These are phyloP conservation scores for Zonitis immaculata DNA, from an alignment of 2,888 invertebrate genomes.

Conservation along the genomic window DNA sequence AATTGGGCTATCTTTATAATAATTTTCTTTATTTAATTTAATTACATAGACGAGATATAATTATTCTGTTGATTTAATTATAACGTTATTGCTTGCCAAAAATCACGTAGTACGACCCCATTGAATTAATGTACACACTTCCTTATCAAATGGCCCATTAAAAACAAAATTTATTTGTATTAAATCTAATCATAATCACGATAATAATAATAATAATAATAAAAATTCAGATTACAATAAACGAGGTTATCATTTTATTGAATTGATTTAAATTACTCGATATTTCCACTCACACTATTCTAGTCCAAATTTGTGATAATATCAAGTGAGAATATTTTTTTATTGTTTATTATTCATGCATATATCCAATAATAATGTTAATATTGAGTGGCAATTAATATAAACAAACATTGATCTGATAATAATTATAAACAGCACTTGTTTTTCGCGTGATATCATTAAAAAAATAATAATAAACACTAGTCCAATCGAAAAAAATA, in stretches of 20 bases:
- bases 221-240: no score
- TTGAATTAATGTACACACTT: no score
- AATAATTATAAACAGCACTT: constrained; percentile 12
- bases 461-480: background rate
- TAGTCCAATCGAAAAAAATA: background rate
- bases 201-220: no score
- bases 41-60: no score
- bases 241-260: no score
- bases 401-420: constrained; percentile 2
- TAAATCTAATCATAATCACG: no score
- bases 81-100: background rate
- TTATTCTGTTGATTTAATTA: no score
- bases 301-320: background rate
- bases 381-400: constrained; percentile 7
- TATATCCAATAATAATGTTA: background rate
- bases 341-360: background rate
- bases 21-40: no score
- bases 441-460: constrained; percentile 11
- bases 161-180: no score
- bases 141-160: background rate
- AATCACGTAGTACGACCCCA: background rate
- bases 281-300: background rate
- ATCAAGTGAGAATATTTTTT: background rate
- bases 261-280: no score
- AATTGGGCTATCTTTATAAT: no score